Conservation (phyloP, 2,797 vertebrate genomes). For the Argentina silus region DNA sequence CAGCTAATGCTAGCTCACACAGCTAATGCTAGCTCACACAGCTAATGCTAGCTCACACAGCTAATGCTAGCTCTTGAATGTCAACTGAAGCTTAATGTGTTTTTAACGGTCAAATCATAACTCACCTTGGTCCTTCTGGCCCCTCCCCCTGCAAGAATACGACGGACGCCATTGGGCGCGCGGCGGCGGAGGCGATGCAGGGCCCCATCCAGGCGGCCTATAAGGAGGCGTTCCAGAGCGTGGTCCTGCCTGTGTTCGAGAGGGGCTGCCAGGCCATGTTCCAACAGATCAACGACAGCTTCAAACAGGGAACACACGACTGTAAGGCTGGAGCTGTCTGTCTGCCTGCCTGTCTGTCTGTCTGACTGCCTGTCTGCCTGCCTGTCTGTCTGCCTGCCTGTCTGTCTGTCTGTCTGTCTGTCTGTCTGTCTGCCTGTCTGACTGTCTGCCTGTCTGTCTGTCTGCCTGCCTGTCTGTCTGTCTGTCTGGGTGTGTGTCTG, state of each 20-base stretch:
- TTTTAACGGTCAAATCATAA: neutral
- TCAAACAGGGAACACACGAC: slow-evolving; percentile 96
- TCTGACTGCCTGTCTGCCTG: too few species aligned
- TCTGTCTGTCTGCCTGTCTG: too few species aligned
- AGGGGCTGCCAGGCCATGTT: slow-evolving; percentile 99
- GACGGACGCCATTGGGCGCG: slow-evolving; percentile 90
- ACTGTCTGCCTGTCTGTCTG: too few species aligned
- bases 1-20: neutral
- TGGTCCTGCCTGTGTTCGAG: slow-evolving; percentile 93
- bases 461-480: too few species aligned
- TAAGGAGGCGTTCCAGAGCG: slow-evolving; percentile 92
- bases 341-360: too few species aligned
- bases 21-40: too few species aligned
- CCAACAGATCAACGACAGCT: slow-evolving; percentile 99
- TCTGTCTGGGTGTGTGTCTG: neutral
- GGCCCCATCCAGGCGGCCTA: slow-evolving; percentile 93
- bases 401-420: too few species aligned
- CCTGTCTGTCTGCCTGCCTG: too few species aligned
- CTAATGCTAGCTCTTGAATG: too few species aligned
- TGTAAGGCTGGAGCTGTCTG: too few species aligned
- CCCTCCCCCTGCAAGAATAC: slow-evolving; percentile 80
- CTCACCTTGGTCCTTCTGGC: neutral
- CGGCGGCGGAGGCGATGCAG: slow-evolving; percentile 92
- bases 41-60: too few species aligned
- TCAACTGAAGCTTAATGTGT: too few species aligned